phyloP scores from a whole-genome alignment of 2,888 invertebrate species.

The Celastrina argiolus region DNA sequence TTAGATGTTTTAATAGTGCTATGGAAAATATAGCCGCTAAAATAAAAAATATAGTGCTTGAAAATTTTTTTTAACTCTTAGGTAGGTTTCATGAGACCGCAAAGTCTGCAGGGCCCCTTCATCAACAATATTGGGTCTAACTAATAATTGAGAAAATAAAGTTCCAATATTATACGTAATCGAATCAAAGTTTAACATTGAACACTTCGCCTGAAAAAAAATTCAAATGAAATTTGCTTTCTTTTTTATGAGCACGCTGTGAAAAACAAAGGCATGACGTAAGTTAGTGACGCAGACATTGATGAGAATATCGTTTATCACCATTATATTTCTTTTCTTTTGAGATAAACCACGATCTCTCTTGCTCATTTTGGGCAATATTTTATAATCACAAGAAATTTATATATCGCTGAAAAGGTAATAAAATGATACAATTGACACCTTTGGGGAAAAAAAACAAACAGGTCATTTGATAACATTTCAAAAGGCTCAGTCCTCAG shows the following conservation, averaged over 20 bases:
- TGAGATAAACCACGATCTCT: neutral
- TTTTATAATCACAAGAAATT: neutral
- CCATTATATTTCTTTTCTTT: neutral
- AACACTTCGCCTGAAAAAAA: neutral
- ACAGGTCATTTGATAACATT: neutral
- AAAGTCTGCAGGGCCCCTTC: neutral
- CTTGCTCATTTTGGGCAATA: neutral
- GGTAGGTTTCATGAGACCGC: too few species aligned
- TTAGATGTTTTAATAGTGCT: neutral
- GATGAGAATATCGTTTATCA: neutral
- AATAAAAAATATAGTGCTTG: too few species aligned
- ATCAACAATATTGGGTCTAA: neutral
- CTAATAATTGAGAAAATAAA: neutral
- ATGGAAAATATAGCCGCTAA: too few species aligned
- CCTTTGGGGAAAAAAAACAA: neutral
- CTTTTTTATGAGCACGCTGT: neutral
- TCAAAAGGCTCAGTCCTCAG: neutral
- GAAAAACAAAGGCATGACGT: neutral
- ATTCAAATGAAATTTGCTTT: neutral
- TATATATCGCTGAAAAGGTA: neutral
- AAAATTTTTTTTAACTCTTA: too few species aligned
- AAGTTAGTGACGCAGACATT: neutral
- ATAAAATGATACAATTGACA: neutral
- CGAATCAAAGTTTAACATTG: neutral
- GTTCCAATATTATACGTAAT: neutral